Conservation (phyloP, 1,140 invertebrate species). For the Aleiodes sp. region DNA sequence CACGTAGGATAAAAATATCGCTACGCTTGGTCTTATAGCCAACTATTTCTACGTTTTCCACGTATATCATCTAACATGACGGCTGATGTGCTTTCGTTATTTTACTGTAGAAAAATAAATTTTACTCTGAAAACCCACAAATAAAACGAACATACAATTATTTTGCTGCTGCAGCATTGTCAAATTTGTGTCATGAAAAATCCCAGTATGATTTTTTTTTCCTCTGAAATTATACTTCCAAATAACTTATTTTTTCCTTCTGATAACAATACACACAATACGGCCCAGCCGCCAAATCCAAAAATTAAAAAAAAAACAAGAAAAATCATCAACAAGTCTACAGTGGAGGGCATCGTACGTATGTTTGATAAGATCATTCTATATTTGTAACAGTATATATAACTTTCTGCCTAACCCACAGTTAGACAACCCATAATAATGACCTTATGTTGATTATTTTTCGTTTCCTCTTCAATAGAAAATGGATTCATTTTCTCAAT, state of each 20-base stretch:
- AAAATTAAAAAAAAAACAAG: background rate
- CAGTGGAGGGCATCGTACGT: slow-evolving; percentile 21
- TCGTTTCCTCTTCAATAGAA: no score
- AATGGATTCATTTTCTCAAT: background rate
- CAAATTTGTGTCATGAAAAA: background rate
- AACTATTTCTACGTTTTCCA: no score
- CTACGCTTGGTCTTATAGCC: no score
- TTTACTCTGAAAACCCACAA: no score
- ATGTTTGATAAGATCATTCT: slow-evolving; percentile 2
- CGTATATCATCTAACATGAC: no score
- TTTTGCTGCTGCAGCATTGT: no score
- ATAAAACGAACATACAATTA: no score
- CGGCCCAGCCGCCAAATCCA: slow-evolving; percentile 15
- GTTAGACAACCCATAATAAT: background rate
- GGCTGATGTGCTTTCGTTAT: no score
- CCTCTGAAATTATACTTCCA: background rate
- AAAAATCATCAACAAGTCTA: background rate
- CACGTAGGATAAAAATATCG: no score
- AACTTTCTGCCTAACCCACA: background rate
- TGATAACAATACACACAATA: background rate
- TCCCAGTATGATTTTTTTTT: background rate
- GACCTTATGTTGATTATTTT: background rate
- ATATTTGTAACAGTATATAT: background rate
- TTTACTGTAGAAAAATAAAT: no score
- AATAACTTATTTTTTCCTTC: background rate